phyloP scores from a whole-genome alignment of 2,888 invertebrate species.

The Hypselothyrea guttata region DNA sequence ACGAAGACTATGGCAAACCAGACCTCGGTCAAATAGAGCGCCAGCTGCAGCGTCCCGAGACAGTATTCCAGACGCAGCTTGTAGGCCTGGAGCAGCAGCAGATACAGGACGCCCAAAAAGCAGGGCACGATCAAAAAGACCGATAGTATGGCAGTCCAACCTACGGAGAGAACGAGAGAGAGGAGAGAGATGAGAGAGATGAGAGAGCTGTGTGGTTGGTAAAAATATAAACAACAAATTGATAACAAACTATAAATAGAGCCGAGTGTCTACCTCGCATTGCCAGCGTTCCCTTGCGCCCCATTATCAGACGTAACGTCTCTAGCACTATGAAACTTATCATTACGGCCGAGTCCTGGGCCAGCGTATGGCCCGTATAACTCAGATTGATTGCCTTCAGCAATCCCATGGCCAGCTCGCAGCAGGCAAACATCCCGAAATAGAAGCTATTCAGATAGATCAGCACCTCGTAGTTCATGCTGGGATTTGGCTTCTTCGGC shows the following conservation, averaged over 20 bases:
- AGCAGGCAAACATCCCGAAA: slow-evolving; percentile 92
- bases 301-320: slow-evolving; percentile 91
- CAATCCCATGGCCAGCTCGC: slow-evolving; percentile 90
- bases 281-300: slow-evolving; percentile 87
- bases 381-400: slow-evolving; percentile 91
- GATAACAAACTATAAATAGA: slow-evolving; percentile 56
- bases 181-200: slow-evolving; percentile 66
- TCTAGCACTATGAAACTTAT: slow-evolving; percentile 90
- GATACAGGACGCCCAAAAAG: slow-evolving; percentile 91
- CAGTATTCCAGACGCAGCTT: slow-evolving; percentile 94
- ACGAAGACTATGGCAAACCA: slow-evolving; percentile 86
- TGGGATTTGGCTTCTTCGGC: slow-evolving; percentile 87
- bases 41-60: slow-evolving; percentile 92
- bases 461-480: slow-evolving; percentile 91
- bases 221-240: slow-evolving; percentile 20
- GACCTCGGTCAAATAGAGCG: slow-evolving; percentile 87
- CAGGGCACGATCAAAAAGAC: slow-evolving; percentile 92
- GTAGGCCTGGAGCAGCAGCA: slow-evolving; percentile 94
- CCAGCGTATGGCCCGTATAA: slow-evolving; percentile 88
- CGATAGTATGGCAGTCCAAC: slow-evolving; percentile 90
- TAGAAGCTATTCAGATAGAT: slow-evolving; percentile 93
- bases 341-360: slow-evolving; percentile 91
- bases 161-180: slow-evolving; percentile 82
- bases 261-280: slow-evolving; percentile 73
- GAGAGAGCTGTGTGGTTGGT: slow-evolving; percentile 22